Conservation (phyloP, 1,140 invertebrate genomes). For the Bombus waltoni region DNA sequence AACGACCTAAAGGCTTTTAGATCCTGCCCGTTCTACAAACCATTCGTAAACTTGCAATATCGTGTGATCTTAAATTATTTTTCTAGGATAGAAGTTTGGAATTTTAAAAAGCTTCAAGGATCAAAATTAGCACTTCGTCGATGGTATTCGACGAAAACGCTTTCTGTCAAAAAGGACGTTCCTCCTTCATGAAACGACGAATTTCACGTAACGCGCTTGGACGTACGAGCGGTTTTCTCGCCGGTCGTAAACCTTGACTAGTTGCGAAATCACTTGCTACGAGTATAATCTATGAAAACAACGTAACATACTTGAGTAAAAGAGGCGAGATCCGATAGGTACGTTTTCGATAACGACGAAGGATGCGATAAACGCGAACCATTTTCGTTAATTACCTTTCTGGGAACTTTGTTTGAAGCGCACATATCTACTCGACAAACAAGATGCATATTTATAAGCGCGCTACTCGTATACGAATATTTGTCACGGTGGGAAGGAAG, state of each 20-base stretch:
- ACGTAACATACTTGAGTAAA: not conserved
- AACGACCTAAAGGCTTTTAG: not conserved
- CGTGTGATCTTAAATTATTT: too few species aligned
- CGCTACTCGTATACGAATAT: not conserved
- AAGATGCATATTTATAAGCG: not conserved
- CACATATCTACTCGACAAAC: not conserved
- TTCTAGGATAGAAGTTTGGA: too few species aligned
- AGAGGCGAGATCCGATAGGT: not conserved
- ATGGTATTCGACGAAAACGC: not conserved
- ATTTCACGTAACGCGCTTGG: not conserved
- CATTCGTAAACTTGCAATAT: too few species aligned
- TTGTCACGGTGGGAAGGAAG: too few species aligned
- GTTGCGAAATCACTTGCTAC: not conserved
- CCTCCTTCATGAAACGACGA: not conserved
- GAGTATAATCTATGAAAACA: not conserved
- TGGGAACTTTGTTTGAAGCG: not conserved
- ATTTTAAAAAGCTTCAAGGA: too few species aligned
- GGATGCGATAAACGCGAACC: slow-evolving; percentile 18
- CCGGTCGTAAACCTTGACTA: not conserved
- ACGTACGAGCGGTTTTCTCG: not conserved
- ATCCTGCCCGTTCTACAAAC: too few species aligned
- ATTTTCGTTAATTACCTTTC: not conserved
- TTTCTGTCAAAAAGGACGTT: not conserved
- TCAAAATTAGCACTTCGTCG: not conserved
- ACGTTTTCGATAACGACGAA: not conserved